These are phyloP conservation scores for Coleophora deauratella DNA, from an alignment of 2,888 invertebrate species.

Conservation along the genomic window DNA sequence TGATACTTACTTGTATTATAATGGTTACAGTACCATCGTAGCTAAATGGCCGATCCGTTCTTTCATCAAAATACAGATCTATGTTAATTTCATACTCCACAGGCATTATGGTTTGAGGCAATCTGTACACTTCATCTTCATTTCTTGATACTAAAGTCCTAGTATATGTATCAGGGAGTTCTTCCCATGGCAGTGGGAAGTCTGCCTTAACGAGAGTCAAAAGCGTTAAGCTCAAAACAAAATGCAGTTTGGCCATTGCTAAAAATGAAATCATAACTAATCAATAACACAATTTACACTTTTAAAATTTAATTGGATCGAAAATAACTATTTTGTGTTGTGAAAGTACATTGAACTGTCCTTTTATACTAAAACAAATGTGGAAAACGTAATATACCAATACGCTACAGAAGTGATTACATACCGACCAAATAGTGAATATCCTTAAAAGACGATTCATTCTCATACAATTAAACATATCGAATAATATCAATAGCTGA, in stretches of 20 bases:
- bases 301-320: too few species aligned
- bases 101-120: conserved; percentile 52
- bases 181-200: conserved; percentile 39
- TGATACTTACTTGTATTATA: conserved; percentile 45
- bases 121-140: conserved; percentile 35
- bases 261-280: conserved; percentile 9
- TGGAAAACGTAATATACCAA: too few species aligned
- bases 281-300: too few species aligned
- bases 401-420: too few species aligned
- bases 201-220: conserved; percentile 31
- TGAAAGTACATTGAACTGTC: too few species aligned
- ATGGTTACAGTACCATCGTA: conserved; percentile 51
- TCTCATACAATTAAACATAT: too few species aligned
- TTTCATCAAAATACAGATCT: conserved; percentile 52
- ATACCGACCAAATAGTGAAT: too few species aligned
- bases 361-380: too few species aligned
- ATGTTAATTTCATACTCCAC: conserved; percentile 53
- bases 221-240: conserved; percentile 27
- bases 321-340: too few species aligned
- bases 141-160: conserved; percentile 23
- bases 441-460: too few species aligned
- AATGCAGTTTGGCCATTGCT: conserved; percentile 31
- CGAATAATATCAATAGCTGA: too few species aligned
- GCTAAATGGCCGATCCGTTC: conserved; percentile 42
- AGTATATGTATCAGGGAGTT: conserved; percentile 32